Base-by-base conservation (phyloP, 2,113 vertebrate genomes). In the Pelobates fuscus region DNA sequence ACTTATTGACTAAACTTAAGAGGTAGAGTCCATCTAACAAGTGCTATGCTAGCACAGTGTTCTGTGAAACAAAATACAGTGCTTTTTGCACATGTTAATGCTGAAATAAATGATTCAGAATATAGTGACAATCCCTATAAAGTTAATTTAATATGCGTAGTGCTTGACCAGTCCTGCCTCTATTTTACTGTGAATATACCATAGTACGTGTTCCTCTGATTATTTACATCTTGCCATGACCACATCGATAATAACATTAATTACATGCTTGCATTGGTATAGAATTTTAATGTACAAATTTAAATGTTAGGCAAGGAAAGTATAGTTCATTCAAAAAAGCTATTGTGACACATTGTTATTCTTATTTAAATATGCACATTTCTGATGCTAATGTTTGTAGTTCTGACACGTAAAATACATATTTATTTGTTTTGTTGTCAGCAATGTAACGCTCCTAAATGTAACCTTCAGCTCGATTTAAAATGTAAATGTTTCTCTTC, bases 391-490 rank as follows among this genome's bases (percentile, higher is more conserved):
- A 60, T 76, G 55, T 60, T 67, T 60, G 20, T 76, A 46, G 44
- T 60, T 67, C 43, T 46, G 58, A 24, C 37, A 67, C 57, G 54
- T 60, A 67, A 76, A 58, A 76, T 76, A 27, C 72, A 76, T 67
- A 67, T 76, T 76, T 76, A 67, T 75, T 74, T 74, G 32, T 75
- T 67, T 71, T 60, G 26, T 78, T 37, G 41, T 63, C 27, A 67
- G 3, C 21, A 43, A 58, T 80, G 80, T 81, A 74, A 76, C 68
- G 63, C 27, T 70, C 55, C 73, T 52, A 59, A 79, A 44, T 54
- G 41, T 71, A 17, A 65, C 52, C 57, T 71, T 81, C 82, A 63
- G 18, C 37, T 41, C 27, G 46, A 7, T 71, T 23, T 8, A 32
- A 25, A 71, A 20, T 74, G 20, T 77, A 81, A 79, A 8, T 49